Evolutionary conservation across 1,140 invertebrate genomes (phyloP).

Genomic region (Drosophila asahinai): DNA sequence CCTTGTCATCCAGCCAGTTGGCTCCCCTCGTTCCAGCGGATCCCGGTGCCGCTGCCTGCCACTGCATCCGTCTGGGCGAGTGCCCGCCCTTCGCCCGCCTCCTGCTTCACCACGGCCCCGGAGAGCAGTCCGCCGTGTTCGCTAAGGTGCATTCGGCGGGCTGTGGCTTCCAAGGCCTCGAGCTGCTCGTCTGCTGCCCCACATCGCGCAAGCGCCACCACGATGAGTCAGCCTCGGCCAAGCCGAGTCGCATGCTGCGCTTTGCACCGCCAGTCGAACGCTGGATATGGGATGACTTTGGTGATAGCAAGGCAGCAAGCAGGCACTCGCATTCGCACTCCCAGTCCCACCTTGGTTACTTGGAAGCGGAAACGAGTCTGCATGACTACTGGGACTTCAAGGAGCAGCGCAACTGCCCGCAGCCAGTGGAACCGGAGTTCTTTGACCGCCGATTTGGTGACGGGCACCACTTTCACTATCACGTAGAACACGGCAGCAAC

Average conservation of each 20-base stretch:
- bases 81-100: slow-evolving; percentile 50
- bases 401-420: slow-evolving; percentile 62
- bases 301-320: neutral
- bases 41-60: slow-evolving; percentile 36
- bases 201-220: slow-evolving; percentile 19
- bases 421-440: slow-evolving; percentile 47
- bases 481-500: slow-evolving; percentile 43
- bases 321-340: slow-evolving; percentile 5
- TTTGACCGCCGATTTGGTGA: slow-evolving; percentile 41
- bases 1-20: slow-evolving; percentile 28
- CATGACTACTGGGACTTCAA: slow-evolving; percentile 61
- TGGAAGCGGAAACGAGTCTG: slow-evolving; percentile 38
- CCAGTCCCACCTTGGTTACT: neutral
- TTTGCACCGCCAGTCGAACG: slow-evolving; percentile 44
- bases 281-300: slow-evolving; percentile 57
- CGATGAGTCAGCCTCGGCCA: slow-evolving; percentile 22
- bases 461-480: slow-evolving; percentile 51
- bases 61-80: slow-evolving; percentile 65
- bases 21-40: slow-evolving; percentile 37
- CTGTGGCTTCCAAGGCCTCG: slow-evolving; percentile 70
- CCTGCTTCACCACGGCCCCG: slow-evolving; percentile 53
- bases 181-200: slow-evolving; percentile 68
- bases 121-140: slow-evolving; percentile 59
- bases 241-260: slow-evolving; percentile 45
- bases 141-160: slow-evolving; percentile 55